Conservation (phyloP, 2,888 invertebrate genomes). For the Thelaira solivaga region DNA sequence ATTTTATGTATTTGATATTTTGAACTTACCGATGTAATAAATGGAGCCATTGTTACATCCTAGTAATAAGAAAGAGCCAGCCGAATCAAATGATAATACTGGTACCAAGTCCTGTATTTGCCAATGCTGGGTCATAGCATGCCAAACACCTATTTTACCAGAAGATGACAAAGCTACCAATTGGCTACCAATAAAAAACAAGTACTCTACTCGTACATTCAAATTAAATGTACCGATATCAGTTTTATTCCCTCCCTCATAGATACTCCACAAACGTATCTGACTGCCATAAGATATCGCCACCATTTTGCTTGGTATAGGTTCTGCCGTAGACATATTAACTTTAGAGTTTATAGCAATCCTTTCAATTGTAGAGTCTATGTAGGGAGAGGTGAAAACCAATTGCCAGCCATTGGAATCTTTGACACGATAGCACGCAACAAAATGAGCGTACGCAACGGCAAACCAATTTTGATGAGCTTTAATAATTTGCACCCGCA, state of each 20-base stretch:
- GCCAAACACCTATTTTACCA: slow-evolving; percentile 99
- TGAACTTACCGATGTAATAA: slow-evolving; percentile 91
- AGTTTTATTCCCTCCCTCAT: slow-evolving; percentile 85
- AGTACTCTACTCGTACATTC: slow-evolving; percentile 93
- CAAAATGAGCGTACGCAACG: slow-evolving; percentile 96
- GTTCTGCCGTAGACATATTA: slow-evolving; percentile 78
- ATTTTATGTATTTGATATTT: no score
- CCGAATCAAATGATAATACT: slow-evolving; percentile 94
- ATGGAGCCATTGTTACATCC: slow-evolving; percentile 98
- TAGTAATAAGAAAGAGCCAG: slow-evolving; percentile 94
- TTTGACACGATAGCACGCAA: slow-evolving; percentile 94
- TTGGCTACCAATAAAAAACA: slow-evolving; percentile 98
- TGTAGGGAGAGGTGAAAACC: slow-evolving; percentile 94
- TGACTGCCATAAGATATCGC: slow-evolving; percentile 88
- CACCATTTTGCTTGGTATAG: slow-evolving; percentile 85
- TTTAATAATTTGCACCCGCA: slow-evolving; percentile 93
- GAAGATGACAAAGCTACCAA: slow-evolving; percentile 95
- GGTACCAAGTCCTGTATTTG: slow-evolving; percentile 97
- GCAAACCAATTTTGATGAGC: slow-evolving; percentile 99
- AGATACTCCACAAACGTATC: slow-evolving; percentile 88
- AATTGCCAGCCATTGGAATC: slow-evolving; percentile 98
- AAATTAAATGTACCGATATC: slow-evolving; percentile 93
- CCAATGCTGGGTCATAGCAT: slow-evolving; percentile 99
- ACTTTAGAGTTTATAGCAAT: slow-evolving; percentile 89
- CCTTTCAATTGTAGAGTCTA: slow-evolving; percentile 90